These are phyloP conservation scores for Drosophila prosaltans DNA, from an alignment of 1,140 invertebrate species.

Conservation along the genomic window DNA sequence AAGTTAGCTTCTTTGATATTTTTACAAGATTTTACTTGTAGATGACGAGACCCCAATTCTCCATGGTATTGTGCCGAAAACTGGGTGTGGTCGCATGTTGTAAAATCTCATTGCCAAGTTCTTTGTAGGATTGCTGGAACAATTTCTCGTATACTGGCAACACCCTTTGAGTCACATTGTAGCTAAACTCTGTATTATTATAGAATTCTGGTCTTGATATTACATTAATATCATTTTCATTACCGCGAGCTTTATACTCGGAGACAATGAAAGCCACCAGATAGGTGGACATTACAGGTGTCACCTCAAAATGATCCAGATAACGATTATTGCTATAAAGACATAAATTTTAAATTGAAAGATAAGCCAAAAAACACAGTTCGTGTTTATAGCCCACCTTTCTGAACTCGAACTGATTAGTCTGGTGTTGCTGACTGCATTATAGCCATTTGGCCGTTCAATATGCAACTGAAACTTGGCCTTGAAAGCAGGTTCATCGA, in stretches of 20 bases:
- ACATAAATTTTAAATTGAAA: neutral
- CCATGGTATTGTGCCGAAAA: constrained; percentile 91
- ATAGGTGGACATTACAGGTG: constrained; percentile 91
- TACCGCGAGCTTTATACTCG: constrained; percentile 85
- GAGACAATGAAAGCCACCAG: constrained; percentile 90
- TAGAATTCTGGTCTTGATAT: constrained; percentile 88
- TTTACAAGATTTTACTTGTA: constrained; percentile 80
- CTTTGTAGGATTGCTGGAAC: constrained; percentile 82
- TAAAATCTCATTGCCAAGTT: constrained; percentile 83
- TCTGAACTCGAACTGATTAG: constrained; percentile 24
- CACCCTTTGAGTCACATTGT: constrained; percentile 84
- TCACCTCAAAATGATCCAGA: constrained; percentile 77
- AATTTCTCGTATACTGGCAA: constrained; percentile 83
- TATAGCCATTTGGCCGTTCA: constrained; percentile 84
- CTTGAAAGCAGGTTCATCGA: constrained; percentile 95
- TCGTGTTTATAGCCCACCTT: constrained; percentile 33
- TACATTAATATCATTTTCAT: constrained; percentile 83
- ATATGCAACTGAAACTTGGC: constrained; percentile 89
- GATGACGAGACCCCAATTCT: constrained; percentile 92
- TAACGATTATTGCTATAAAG: constrained; percentile 41
- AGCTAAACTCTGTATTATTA: constrained; percentile 85
- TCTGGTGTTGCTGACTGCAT: constrained; percentile 84
- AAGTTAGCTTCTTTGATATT: too few species aligned
- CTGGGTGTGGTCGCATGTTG: constrained; percentile 90
- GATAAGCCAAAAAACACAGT: neutral